A percentile compares a stretch with the other conserved stretches of the same genome.
Conservation (phyloP, 1,140 invertebrate species). For the Calephelis nemesis region DNA sequence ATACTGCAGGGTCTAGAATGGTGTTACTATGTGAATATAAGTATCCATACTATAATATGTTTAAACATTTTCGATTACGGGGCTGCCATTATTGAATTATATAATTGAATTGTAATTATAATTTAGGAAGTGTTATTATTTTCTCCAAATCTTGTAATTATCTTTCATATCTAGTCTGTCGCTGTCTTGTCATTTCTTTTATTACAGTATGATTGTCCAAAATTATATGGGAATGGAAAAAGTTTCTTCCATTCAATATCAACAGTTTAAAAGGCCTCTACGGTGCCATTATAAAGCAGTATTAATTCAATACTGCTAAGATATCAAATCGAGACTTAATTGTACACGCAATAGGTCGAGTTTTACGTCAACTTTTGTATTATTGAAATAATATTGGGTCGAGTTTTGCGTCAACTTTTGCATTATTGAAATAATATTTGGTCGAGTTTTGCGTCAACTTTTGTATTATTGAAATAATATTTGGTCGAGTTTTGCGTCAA, state of each 20-base stretch:
- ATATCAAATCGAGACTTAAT: no score
- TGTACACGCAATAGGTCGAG: neutral
- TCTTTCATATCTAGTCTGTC: slow-evolving; percentile 68
- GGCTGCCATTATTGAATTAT: slow-evolving; percentile 47
- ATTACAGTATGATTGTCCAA: slow-evolving; percentile 28
- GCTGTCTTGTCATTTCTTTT: slow-evolving; percentile 52
- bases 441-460: neutral
- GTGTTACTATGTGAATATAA: slow-evolving; percentile 23
- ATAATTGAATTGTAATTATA: slow-evolving; percentile 33
- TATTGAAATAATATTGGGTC: no score
- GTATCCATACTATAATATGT: slow-evolving; percentile 20
- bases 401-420: neutral
- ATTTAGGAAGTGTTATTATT: slow-evolving; percentile 42
- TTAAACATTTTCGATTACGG: slow-evolving; percentile 23
- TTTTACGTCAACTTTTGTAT: no score
- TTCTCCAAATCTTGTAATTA: slow-evolving; percentile 44
- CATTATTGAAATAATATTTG: slow-evolving; percentile 11
- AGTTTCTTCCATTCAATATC: neutral
- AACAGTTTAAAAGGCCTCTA: neutral
- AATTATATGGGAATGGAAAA: neutral
- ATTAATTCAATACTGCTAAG: no score
- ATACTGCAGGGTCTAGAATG: slow-evolving; percentile 13
- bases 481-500: neutral
- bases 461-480: slow-evolving; percentile 17
- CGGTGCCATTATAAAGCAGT: no score